phyloP scores from a whole-genome alignment of 2,113 vertebrate genomes.

The Siniperca knerii region DNA sequence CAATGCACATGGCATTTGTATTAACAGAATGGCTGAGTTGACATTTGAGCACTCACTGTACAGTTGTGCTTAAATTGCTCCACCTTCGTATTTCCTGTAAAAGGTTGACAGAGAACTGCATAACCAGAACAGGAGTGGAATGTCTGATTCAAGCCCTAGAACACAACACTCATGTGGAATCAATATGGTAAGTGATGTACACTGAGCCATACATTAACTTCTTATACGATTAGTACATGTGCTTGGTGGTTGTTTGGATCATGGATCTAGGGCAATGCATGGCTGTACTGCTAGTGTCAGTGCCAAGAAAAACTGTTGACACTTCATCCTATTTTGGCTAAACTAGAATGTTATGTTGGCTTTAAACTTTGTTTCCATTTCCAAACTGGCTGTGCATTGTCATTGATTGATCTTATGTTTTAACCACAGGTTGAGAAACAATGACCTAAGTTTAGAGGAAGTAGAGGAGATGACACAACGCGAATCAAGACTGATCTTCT shows the following conservation, averaged over 20 bases:
- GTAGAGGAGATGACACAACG: conserved; percentile 70
- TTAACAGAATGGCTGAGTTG: neutral
- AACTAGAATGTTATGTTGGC: neutral
- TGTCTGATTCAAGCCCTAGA: conserved; percentile 83
- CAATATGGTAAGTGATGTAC: conserved; percentile 84
- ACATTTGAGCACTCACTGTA: neutral
- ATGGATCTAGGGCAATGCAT: neutral
- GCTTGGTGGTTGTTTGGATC: neutral
- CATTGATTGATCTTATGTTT: neutral
- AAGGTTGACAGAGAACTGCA: conserved; percentile 88
- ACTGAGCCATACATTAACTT: neutral
- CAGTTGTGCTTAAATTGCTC: neutral
- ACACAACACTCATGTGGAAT: conserved; percentile 80
- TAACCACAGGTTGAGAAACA: conserved; percentile 86
- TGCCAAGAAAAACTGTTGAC: neutral
- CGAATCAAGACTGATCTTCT: conserved; percentile 86
- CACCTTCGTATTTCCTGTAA: conserved; percentile 48
- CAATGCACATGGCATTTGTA: neutral
- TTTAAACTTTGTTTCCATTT: neutral
- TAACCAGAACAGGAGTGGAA: conserved; percentile 85
- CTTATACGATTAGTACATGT: neutral
- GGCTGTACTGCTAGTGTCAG: neutral
- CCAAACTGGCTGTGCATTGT: neutral
- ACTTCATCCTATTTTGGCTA: neutral
- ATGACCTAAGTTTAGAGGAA: conserved; percentile 83